These are phyloP conservation scores for Mola mola DNA, from an alignment of 2,113 vertebrate species.

Conservation along the genomic window DNA sequence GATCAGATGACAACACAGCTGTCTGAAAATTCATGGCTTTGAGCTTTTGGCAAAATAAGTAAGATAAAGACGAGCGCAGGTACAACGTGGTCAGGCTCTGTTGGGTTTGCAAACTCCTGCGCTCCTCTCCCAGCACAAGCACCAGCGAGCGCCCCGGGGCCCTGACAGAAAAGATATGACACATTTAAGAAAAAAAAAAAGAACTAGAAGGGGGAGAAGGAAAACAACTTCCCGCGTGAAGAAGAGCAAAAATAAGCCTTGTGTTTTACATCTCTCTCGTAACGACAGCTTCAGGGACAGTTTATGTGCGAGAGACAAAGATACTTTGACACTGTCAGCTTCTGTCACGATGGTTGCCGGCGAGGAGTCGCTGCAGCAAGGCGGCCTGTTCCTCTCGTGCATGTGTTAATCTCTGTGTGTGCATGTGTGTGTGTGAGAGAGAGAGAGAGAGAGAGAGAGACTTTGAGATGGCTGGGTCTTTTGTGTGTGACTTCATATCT, in stretches of 20 bases:
- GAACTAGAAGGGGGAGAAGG: slow-evolving; percentile 53
- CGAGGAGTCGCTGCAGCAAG: slow-evolving; percentile 49
- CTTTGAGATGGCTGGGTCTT: slow-evolving; percentile 61
- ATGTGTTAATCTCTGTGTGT: slow-evolving; percentile 37
- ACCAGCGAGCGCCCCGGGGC: slow-evolving; percentile 74
- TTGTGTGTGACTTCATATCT: slow-evolving; percentile 79
- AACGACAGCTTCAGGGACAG: slow-evolving; percentile 85
- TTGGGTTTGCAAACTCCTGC: slow-evolving; percentile 71
- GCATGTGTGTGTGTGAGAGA: slow-evolving; percentile 8
- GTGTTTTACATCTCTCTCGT: slow-evolving; percentile 80
- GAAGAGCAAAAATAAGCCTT: slow-evolving; percentile 46
- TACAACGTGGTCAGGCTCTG: slow-evolving; percentile 79
- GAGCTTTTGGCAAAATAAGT: slow-evolving; percentile 69
- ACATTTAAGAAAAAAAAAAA: slow-evolving; percentile 55
- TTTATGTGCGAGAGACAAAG: slow-evolving; percentile 80
- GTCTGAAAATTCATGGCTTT: slow-evolving; percentile 65
- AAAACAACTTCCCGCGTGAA: slow-evolving; percentile 74
- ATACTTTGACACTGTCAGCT: slow-evolving; percentile 84
- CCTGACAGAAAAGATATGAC: slow-evolving; percentile 77
- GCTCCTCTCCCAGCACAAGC: slow-evolving; percentile 53
- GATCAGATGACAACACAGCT: slow-evolving; percentile 66
- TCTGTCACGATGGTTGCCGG: slow-evolving; percentile 73
- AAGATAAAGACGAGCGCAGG: slow-evolving; percentile 60
- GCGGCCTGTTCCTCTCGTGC: slow-evolving; percentile 48
- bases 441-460: slow-evolving; percentile 26